These are phyloP conservation scores for Vireo griseus DNA, from an alignment of 2,797 vertebrate species.

Conservation along the genomic window DNA sequence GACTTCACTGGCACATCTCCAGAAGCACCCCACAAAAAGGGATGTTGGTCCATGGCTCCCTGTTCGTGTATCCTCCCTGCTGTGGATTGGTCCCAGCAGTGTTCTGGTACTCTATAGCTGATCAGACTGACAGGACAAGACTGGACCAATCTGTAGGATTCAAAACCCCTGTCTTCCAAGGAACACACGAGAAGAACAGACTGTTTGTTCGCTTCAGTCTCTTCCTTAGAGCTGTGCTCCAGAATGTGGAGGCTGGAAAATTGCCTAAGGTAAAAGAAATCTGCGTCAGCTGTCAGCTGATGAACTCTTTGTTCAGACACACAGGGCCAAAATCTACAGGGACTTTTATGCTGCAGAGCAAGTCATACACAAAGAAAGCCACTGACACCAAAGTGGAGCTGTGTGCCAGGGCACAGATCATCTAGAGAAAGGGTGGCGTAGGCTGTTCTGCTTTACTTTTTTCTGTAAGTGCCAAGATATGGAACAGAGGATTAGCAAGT, in stretches of 20 bases:
- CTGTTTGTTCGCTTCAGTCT: neutral
- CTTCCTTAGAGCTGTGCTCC: constrained; percentile 18
- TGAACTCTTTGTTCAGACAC: constrained; percentile 33
- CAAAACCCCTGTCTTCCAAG: neutral
- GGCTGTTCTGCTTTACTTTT: neutral
- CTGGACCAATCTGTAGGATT: neutral
- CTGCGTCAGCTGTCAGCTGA: neutral
- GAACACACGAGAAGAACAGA: constrained; percentile 20
- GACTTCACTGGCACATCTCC: neutral
- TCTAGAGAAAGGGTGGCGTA: fast-evolving
- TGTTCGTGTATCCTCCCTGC: no score
- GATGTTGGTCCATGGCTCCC: neutral
- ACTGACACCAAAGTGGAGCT: neutral
- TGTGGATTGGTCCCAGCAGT: fast-evolving
- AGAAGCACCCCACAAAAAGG: fast-evolving
- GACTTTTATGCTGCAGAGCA: neutral
- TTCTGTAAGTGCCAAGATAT: neutral
- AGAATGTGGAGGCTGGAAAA: constrained; percentile 51
- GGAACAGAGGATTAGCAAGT: neutral
- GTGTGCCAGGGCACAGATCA: neutral
- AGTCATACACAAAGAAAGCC: neutral
- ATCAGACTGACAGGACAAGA: neutral
- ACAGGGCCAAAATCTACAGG: neutral
- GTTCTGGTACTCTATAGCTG: neutral
- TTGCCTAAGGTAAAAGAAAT: constrained; percentile 23